phyloP scores from a whole-genome alignment of 2,797 vertebrate species.

The Trematomus bernacchii region DNA sequence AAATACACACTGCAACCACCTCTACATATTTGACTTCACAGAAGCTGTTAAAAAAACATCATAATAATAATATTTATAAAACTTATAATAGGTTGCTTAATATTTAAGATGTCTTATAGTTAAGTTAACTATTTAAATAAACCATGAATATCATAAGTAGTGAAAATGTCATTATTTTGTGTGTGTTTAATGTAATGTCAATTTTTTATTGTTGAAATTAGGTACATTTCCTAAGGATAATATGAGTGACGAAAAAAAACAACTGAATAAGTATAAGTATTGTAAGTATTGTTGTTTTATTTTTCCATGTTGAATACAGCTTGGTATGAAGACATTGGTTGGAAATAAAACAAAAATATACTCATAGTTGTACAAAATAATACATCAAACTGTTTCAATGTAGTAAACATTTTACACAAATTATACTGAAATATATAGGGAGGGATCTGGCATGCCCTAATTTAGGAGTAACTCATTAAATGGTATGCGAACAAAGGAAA shows the following conservation, averaged over 20 bases:
- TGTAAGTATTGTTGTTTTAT: not conserved
- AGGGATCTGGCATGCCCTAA: not conserved
- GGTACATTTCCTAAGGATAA: not conserved
- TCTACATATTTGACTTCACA: not conserved
- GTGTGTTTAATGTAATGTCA: not conserved
- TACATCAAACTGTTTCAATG: not conserved
- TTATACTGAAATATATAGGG: conserved; percentile 2
- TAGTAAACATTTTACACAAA: conserved; percentile 30
- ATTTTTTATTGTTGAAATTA: not conserved
- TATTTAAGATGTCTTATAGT: no score
- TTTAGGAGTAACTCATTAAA: conserved; percentile 9
- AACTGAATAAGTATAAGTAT: not conserved
- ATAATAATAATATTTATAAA: not conserved
- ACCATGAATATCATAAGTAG: not conserved
- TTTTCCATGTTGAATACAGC: not conserved
- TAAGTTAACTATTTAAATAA: not conserved
- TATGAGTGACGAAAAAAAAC: not conserved
- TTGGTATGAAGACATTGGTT: not conserved
- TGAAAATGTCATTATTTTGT: not conserved
- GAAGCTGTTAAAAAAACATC: not conserved
- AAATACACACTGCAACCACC: not conserved
- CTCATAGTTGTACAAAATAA: conserved; percentile 8
- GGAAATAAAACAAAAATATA: conserved; percentile 29
- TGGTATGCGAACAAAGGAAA: conserved; percentile 2
- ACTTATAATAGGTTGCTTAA: not conserved